Base-by-base conservation (phyloP, 2,888 invertebrate genomes). In the Lasioglossum zephyrum region DNA sequence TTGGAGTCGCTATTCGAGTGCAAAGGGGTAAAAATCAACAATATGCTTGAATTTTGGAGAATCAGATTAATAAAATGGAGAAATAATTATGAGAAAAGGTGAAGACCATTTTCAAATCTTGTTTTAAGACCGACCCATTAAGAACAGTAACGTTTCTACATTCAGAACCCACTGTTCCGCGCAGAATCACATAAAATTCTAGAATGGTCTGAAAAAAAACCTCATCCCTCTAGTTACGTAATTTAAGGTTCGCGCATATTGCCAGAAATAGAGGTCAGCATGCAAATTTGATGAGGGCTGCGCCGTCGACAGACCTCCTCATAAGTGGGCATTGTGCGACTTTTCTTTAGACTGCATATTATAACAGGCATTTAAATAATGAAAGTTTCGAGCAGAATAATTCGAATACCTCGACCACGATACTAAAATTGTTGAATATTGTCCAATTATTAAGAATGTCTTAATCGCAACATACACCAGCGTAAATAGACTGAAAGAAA, bases 401-500 rank as follows among this genome's bases (percentile, higher is more conserved):
- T 69, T 69, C 22, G 36, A 69, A 39, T 41, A 9, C 4, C 8
- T 39, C 5, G n/a, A n/a, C 39, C 39, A 13, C 39, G 11, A 41
- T 41, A n/a, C 5, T 47, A 16, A 47, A 47, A 16, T 16, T 16
- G 16, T 47, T 47, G 16, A 47, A 47, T 5, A 47, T 16, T 47
- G 4, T 18, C 16, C 16, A 49, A 22, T 53, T 53, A 22, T 22
- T 6, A 22, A 53, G 6, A 53, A 8, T 53, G 22, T 53, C 22
- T 22, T 53, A 1, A 8, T 22, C 22, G 9, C 22, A 9, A 8
- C 8, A 22, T n/a, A 9, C 22, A 44, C 13, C 9, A 53, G 31
- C 16, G 44, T 31, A 73, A 77, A 63, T 31, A 75, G 53, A 73
- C 73, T 69, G 53, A 66, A 80, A 74, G 77, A 79, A 77, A 77